These are phyloP conservation scores for Nomia melanderi DNA, from an alignment of 1,140 invertebrate genomes.

Conservation along the genomic window DNA sequence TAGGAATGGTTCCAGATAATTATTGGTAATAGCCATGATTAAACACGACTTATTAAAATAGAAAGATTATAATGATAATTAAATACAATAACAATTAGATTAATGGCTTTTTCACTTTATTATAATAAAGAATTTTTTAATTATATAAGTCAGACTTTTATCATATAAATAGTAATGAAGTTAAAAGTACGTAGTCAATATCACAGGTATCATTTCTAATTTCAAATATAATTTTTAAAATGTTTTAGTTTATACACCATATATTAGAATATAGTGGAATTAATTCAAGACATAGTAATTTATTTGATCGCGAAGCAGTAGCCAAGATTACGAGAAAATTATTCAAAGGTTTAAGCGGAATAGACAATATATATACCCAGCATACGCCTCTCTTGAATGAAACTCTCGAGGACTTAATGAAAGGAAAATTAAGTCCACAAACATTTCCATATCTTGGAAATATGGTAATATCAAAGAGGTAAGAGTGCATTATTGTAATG, in stretches of 20 bases:
- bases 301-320: constrained; percentile 93
- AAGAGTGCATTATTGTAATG: constrained; percentile 1
- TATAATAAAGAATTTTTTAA: too few species aligned
- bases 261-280: constrained; percentile 91
- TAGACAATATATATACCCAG: constrained; percentile 99
- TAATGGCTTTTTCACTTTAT: too few species aligned
- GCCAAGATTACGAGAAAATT: constrained; percentile 95
- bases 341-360: constrained; percentile 93
- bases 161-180: neutral
- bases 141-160: too few species aligned
- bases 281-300: constrained; percentile 89
- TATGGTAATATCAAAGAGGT: constrained; percentile 75
- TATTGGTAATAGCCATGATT: too few species aligned
- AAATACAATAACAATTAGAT: too few species aligned
- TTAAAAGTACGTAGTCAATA: neutral
- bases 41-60: too few species aligned
- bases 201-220: neutral
- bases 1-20: too few species aligned
- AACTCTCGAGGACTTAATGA: constrained; percentile 93
- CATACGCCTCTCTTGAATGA: constrained; percentile 93
- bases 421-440: constrained; percentile 91
- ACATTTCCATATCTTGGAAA: constrained; percentile 90
- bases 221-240: constrained; percentile 12
- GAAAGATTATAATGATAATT: too few species aligned
- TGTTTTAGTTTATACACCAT: constrained; percentile 84